Evolutionary conservation across 2,797 vertebrate genomes (phyloP), one percentile per base, ranked within the genome.

Genomic region (Girardinus metallicus): DNA sequence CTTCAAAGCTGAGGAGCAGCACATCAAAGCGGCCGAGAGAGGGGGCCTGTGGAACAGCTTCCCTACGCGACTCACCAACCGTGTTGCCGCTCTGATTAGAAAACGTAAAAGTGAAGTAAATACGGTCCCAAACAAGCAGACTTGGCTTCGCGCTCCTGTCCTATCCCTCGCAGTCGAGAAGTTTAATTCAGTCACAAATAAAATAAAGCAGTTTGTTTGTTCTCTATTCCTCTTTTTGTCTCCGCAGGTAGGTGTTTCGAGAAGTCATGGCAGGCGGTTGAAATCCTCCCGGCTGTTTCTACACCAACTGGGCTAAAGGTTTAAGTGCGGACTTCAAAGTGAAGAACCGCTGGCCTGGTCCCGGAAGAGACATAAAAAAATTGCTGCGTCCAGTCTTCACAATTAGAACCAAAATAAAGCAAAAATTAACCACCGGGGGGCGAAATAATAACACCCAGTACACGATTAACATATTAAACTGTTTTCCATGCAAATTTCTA

Each of bases 291-390:
- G 95, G 96, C 95, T 97, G 93, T 94, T 96, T 95, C 96, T 96
- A 91, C 88, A 92, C 95, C 95, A 94, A 95, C 95, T 93, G 94
- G 93, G 96, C 96, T 95, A 93, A 94, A 95, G 96, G 96, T 97
- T 97, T 96, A 95, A 97, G 95, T 93, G 96, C 89, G 96, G 93
- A 97, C 97, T 97, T 97, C 97, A 97, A 97, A 97, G 97, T 90
- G 82, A 92, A 88, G 90, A 92, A 93, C 95, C 96, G 96, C 95
- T 93, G 92, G 92, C 92, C 94, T 87, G 96, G 97, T 97, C 97
- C 96, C 94, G 96, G 83, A 95, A 97, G 97, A 94, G 95, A 87
- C 94, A 95, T 97, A 88, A 87, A 88, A 91, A 89, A 79, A n/a
- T 87, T 84, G 76, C 77, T 80, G 87, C 86, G 77, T 15, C 77